phyloP scores from a whole-genome alignment of 2,113 vertebrate species.

The Trogon surrucura region DNA sequence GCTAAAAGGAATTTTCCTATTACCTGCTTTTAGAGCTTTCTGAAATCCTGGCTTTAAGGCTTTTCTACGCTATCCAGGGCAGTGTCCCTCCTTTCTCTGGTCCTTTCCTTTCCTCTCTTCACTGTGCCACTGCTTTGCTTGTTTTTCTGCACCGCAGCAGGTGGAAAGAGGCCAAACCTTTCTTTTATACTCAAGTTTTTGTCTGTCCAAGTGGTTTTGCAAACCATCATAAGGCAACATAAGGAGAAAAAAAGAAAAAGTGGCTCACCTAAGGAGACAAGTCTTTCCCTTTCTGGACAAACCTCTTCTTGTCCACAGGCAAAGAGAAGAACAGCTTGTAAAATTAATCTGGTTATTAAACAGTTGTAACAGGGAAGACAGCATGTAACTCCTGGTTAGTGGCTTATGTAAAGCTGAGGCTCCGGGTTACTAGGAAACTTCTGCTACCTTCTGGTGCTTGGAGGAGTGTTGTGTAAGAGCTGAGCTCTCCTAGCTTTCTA shows the following conservation, averaged over 20 bases:
- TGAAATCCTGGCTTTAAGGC: neutral
- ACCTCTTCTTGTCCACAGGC: neutral
- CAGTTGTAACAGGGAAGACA: neutral
- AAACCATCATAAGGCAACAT: neutral
- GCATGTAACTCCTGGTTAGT: neutral
- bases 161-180: neutral
- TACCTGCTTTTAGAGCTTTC: neutral
- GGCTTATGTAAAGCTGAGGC: neutral
- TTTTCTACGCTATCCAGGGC: neutral
- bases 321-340: neutral
- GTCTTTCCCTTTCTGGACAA: neutral
- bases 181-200: neutral
- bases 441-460: neutral
- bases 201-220: neutral
- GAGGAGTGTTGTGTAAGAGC: neutral
- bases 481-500: neutral
- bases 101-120: neutral
- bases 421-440: neutral
- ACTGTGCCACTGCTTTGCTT: neutral
- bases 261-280: neutral
- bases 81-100: neutral
- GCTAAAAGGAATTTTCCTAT: neutral
- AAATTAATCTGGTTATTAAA: neutral
- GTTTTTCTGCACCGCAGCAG: neutral
- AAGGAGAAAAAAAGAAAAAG: neutral